Evolutionary conservation across 2,888 invertebrate species (phyloP).

Genomic region (Empis stercorea): DNA sequence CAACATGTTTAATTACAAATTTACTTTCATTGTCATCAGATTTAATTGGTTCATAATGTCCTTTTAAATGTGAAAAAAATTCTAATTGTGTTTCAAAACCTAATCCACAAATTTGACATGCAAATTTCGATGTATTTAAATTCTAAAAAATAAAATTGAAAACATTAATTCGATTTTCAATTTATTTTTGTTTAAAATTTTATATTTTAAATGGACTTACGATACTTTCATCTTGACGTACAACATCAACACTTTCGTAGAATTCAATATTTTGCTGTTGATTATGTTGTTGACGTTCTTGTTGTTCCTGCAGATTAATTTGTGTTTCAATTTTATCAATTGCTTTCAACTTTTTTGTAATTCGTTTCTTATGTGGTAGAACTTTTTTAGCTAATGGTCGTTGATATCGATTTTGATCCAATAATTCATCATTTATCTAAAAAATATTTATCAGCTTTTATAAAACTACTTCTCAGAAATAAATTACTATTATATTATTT

Average conservation of each 20-base stretch:
- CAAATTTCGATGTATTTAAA: slow-evolving; percentile 17
- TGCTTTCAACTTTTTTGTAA: slow-evolving; percentile 59
- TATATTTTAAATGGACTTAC: slow-evolving; percentile 1
- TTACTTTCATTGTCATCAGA: slow-evolving; percentile 14
- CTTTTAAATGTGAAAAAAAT: slow-evolving; percentile 76
- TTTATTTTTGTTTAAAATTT: too few species aligned
- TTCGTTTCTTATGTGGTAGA: slow-evolving; percentile 75
- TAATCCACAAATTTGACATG: slow-evolving; percentile 67
- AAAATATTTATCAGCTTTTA: not conserved
- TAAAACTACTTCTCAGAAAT: too few species aligned
- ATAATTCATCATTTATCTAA: not conserved
- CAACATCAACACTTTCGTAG: not conserved
- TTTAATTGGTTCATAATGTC: slow-evolving; percentile 55
- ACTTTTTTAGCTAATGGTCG: slow-evolving; percentile 43
- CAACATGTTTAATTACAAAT: slow-evolving; percentile 1
- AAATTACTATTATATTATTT: too few species aligned
- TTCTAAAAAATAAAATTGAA: not conserved
- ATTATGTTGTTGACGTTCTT: not conserved
- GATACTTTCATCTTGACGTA: slow-evolving; percentile 4
- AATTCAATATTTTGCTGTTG: not conserved
- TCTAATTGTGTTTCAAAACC: slow-evolving; percentile 63
- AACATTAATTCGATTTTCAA: not conserved
- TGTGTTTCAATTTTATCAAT: slow-evolving; percentile 14
- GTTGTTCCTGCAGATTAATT: slow-evolving; percentile 1
- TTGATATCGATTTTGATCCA: not conserved